phyloP scores from a whole-genome alignment of 2,113 vertebrate genomes.

The Anthoscopus minutus region DNA sequence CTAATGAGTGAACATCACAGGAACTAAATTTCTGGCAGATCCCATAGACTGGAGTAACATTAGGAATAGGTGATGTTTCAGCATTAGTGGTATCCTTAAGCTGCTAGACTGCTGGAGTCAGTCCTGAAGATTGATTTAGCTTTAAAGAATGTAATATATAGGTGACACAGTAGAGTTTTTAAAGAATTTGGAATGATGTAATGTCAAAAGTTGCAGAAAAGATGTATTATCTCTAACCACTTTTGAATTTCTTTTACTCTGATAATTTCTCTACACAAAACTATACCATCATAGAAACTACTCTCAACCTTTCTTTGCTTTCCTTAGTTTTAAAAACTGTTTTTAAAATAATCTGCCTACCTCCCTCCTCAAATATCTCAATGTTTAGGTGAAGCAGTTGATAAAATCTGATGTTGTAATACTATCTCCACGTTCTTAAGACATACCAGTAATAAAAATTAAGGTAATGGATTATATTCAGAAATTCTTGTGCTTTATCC shows the following conservation, averaged over 20 bases:
- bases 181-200: not conserved
- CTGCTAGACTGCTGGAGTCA: not conserved
- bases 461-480: not conserved
- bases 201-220: not conserved
- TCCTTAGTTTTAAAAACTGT: not conserved
- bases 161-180: not conserved
- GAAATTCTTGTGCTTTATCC: not conserved
- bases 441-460: not conserved
- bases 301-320: not conserved
- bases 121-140: constrained; percentile 11
- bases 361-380: not conserved
- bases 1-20: not conserved
- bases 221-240: not conserved
- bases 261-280: not conserved
- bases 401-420: not conserved
- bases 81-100: not conserved
- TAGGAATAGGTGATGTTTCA: not conserved
- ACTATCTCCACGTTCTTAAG: not conserved
- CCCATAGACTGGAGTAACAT: not conserved
- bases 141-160: not conserved
- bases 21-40: not conserved
- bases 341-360: not conserved
- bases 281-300: not conserved
- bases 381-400: not conserved
- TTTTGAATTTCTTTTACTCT: not conserved